Evolutionary conservation across 2,888 invertebrate species (phyloP), one percentile per base, ranked within the genome.

Genomic region (Aquatica leii): DNA sequence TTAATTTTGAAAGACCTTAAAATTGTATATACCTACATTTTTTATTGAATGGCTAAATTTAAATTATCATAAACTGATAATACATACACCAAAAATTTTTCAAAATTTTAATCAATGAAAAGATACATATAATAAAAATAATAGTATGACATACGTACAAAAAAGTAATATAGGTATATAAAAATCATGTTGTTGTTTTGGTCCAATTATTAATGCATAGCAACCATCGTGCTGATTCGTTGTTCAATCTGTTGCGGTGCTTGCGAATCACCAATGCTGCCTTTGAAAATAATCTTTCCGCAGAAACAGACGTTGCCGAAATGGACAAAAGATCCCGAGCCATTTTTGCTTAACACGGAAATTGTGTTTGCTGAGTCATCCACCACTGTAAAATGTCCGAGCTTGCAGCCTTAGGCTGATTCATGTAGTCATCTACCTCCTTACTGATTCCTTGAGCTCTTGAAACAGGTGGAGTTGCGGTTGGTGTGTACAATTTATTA

Each of bases 261-360:
- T 69, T 70, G 1, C 64, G 18, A 24, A 69, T 65, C 4, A 54
- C 51, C 14, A 67, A 53, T 9, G 62, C 34, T 9, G 61, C 67
- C 35, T 41, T 41, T 31, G 65, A 66, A 60, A 65, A 69, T 48
- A 67, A 41, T 40, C 66, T 56, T 59, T 68, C 65, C 14, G 56
- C 57, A 12, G 69, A 56, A 15, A 63, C 65, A n/a, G 67, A 66
- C 49, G 62, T 69, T 24, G 69, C 69, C 8, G 57, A 24, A 46
- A 67, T 67, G 6, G 57, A 24, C 8, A 67, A 56, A 40, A 66
- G 66, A 50, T 65, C 66, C 9, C 56, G 55, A n/a, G 67, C 67
- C 67, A 69, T 69, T 53, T 43, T 56, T n/a, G 63, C 17, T 49
- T 66, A 48, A 55, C 62, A 53, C 17, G 64, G 67, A 21, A 21